phyloP scores from a whole-genome alignment of 2,797 vertebrate species.

The Hirundo rustica region DNA sequence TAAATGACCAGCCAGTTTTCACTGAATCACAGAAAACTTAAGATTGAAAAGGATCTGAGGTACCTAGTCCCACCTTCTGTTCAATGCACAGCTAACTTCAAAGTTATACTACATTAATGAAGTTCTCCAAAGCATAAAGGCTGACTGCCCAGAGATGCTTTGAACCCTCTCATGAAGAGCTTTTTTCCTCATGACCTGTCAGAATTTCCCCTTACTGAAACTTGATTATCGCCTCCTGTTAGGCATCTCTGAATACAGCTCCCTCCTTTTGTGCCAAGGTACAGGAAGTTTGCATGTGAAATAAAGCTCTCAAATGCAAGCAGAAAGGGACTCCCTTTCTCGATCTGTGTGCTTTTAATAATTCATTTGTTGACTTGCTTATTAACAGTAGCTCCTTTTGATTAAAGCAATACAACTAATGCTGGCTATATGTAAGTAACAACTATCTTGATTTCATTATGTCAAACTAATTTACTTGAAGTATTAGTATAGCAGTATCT shows the following conservation, averaged over 20 bases:
- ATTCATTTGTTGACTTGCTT: not conserved
- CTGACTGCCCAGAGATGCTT: not conserved
- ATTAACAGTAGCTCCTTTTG: not conserved
- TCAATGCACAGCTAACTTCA: not conserved
- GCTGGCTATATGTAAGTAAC: not conserved
- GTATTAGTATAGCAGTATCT: not conserved
- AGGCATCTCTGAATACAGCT: not conserved
- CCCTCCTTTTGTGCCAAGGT: not conserved
- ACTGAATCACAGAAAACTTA: not conserved
- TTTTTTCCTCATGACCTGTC: not conserved
- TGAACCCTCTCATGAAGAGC: not conserved
- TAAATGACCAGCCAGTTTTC: not conserved
- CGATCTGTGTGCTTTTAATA: not conserved
- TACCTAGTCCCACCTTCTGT: not conserved
- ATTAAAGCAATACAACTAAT: not conserved
- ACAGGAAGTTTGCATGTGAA: not conserved
- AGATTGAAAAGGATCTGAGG: not conserved
- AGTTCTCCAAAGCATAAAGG: not conserved
- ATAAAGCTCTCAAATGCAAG: not conserved
- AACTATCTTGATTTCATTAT: not conserved
- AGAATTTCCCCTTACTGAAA: not conserved
- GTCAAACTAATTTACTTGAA: not conserved
- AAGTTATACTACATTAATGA: not conserved
- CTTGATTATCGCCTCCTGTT: not conserved
- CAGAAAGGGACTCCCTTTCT: not conserved